Base-by-base conservation (phyloP, 2,888 invertebrate species). In the Limenitis camilla region DNA sequence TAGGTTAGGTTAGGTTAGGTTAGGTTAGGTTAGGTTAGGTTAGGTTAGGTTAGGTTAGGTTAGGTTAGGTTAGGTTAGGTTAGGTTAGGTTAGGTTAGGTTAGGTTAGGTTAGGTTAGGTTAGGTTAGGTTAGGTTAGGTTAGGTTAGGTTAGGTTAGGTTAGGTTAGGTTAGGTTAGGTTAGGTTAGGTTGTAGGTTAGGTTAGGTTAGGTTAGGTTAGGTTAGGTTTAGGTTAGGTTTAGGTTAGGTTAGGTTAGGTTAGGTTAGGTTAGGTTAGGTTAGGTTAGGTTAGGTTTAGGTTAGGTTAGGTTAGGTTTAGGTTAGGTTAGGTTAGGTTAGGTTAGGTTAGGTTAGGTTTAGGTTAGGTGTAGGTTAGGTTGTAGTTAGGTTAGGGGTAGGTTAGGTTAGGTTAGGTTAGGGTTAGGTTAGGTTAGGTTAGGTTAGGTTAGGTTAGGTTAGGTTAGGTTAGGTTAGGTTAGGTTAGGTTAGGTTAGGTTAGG, bases 301-400 rank as follows among this genome's bases (percentile, higher is more conserved):
- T 56, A 60, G 63, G 59, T 61, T 58, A 59, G 61, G 60, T 60
- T 60, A 60, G 58, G 60, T 57, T 60, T 59, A 59, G 61, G 58
- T 59, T 58, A 61, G 59, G 56, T 60, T 58, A 56, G 55, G 58
- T 60, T 57, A 59, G 60, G 59, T 60, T 60, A 57, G 58, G 58
- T 60, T 57, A 58, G 57, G 60, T 59, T 57, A 58, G 55, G 55
- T 59, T 56, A 56, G 56, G 56, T 59, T 56, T 52, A 52, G 56
- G 42, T 53, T 55, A 53, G 55, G 54, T 56, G 53, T 54, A 52
- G 45, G 52, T 55, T 49, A 52, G 40, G 38, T 48, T 49, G 47
- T 46, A 45, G 52, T 51, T 54, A 52, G 57, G 57, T 54, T 58
- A 52, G 56, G 59, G 62, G 59, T 62, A 58, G 40, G 40, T 40